Conservation (phyloP, 2,888 invertebrate species). For the Leptothorax acervorum region DNA sequence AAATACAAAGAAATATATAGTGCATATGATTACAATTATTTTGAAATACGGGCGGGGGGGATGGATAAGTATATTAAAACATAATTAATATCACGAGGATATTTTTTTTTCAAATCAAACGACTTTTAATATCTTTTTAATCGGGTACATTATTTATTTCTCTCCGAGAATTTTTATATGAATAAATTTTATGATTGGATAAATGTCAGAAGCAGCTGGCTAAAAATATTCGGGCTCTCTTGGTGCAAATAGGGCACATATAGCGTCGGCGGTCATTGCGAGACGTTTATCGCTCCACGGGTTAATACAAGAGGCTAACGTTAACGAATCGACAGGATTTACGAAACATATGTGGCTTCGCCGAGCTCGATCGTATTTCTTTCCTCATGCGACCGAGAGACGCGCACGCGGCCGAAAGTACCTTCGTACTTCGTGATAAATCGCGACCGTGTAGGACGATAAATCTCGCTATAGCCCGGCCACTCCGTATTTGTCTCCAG, state of each 20-base stretch:
- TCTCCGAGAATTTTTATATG: not conserved
- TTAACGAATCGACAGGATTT: slow-evolving; percentile 76
- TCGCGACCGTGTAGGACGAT: slow-evolving; percentile 73
- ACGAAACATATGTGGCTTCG: slow-evolving; percentile 73
- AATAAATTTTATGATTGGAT: slow-evolving; percentile 23
- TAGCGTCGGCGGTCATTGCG: slow-evolving; percentile 40
- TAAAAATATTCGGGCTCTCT: slow-evolving; percentile 42
- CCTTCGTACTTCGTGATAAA: slow-evolving; percentile 71
- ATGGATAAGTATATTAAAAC: not conserved
- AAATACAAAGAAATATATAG: not conserved
- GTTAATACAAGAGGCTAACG: slow-evolving; percentile 73
- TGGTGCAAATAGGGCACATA: slow-evolving; percentile 20
- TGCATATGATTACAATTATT: not conserved
- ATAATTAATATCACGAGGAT: not conserved
- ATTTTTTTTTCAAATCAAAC: not conserved
- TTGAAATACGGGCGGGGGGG: not conserved
- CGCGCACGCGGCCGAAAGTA: slow-evolving; percentile 60
- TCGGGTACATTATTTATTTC: not conserved
- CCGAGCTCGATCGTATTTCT: slow-evolving; percentile 72
- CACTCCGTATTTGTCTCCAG: slow-evolving; percentile 75
- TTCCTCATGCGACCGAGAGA: slow-evolving; percentile 68
- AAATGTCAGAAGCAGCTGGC: slow-evolving; percentile 7
- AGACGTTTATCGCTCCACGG: slow-evolving; percentile 70
- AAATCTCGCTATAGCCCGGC: slow-evolving; percentile 73
- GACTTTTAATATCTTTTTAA: not conserved